phyloP scores from a whole-genome alignment of 2,888 invertebrate genomes.

The Charanyca ferruginea region DNA sequence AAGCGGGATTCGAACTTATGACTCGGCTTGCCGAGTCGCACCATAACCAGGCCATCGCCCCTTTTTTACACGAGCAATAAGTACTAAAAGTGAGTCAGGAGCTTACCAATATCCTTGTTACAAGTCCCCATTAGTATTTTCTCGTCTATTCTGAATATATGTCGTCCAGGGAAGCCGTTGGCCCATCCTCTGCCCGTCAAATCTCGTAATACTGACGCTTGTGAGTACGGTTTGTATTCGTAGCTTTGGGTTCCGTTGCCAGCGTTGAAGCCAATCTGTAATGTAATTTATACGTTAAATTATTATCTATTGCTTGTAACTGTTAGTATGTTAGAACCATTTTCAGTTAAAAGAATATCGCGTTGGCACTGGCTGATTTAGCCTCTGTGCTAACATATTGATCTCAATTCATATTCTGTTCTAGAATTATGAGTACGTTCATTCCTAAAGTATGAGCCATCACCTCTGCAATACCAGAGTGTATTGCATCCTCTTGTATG shows the following conservation, averaged over 20 bases:
- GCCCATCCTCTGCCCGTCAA: conserved; percentile 96
- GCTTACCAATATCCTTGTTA: conserved; percentile 96
- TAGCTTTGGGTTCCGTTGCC: conserved; percentile 98
- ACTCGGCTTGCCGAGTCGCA: too few species aligned
- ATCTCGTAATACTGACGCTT: conserved; percentile 95
- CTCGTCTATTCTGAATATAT: conserved; percentile 98
- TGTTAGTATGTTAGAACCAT: neutral
- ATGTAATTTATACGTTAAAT: neutral
- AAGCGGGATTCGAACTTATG: too few species aligned
- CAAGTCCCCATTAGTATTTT: conserved; percentile 98
- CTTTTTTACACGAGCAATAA: neutral
- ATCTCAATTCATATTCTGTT: too few species aligned
- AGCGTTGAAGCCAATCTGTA: conserved; percentile 98
- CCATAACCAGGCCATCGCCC: neutral
- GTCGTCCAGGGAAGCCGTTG: conserved; percentile 97
- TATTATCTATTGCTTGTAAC: too few species aligned
- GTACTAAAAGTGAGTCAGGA: neutral
- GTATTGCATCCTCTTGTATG: too few species aligned
- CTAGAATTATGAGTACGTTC: too few species aligned
- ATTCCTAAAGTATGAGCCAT: too few species aligned
- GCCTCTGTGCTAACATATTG: too few species aligned
- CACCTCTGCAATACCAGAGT: too few species aligned
- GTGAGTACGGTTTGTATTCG: conserved; percentile 97
- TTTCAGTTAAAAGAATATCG: neutral
- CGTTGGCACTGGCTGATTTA: too few species aligned